Percentiles rank a stretch among this genome's conserved stretches.
Evolutionary conservation across 2,888 invertebrate species (phyloP).

Genomic region (Ormyrus rosae): DNA sequence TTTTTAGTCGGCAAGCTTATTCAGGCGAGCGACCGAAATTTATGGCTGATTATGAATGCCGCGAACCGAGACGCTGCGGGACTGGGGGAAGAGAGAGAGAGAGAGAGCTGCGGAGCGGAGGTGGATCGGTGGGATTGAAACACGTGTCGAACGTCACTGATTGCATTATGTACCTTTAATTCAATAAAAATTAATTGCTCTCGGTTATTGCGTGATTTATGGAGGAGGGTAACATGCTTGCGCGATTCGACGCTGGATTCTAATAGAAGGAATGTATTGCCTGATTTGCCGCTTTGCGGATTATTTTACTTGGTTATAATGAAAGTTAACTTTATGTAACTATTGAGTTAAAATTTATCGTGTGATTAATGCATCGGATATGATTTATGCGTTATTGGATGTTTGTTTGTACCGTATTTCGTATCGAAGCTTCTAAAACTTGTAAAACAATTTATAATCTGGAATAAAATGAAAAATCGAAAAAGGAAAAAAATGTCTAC

Average conservation of each 20-base stretch:
- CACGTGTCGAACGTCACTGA: slow-evolving; percentile 53
- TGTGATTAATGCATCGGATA: too few species aligned
- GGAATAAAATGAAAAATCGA: too few species aligned
- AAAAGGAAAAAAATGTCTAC: too few species aligned
- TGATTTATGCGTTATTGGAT: too few species aligned
- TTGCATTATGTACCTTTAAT: slow-evolving; percentile 47
- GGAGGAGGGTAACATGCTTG: slow-evolving; percentile 10
- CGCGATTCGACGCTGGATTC: slow-evolving; percentile 14
- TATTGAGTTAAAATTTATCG: not conserved
- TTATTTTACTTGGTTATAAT: slow-evolving; percentile 6
- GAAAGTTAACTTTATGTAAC: not conserved
- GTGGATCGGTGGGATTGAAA: slow-evolving; percentile 48
- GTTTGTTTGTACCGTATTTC: too few species aligned
- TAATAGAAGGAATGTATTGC: slow-evolving; percentile 17
- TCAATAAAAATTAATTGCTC: slow-evolving; percentile 48
- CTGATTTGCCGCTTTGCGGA: slow-evolving; percentile 9
- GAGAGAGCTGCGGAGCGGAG: not conserved
- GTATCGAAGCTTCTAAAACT: too few species aligned
- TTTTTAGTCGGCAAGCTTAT: slow-evolving; percentile 38
- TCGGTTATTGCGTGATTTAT: slow-evolving; percentile 28
- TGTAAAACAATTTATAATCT: too few species aligned
- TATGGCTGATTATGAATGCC: slow-evolving; percentile 54
- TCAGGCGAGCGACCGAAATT: slow-evolving; percentile 40
- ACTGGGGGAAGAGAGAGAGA: too few species aligned
- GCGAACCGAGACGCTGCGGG: slow-evolving; percentile 16